Evolutionary conservation across 2,888 invertebrate species (phyloP), one percentile per base, ranked within the genome.

Genomic region (Drosophila nr. fundita): DNA sequence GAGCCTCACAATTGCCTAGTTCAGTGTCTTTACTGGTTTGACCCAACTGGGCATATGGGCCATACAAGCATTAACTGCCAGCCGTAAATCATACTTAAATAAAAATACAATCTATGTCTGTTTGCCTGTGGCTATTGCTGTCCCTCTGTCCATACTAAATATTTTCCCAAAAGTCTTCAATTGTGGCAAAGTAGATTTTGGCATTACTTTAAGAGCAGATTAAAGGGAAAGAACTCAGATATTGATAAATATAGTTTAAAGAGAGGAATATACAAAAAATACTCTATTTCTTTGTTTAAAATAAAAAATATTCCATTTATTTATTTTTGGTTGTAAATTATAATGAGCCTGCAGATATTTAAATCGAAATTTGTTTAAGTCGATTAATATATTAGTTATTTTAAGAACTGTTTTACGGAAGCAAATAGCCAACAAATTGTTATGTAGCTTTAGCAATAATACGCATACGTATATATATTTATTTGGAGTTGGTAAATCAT

Each of bases 31-130:
- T 42, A 52, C 60, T 48, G 50, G 62, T 68, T 45, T 54, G 50
- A 38, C 40, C 60, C 63, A 68, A 36, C 60, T 29, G 62, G 65
- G 42, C 78, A 40, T 64, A 74, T 64, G 74, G 59, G 59, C 63
- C 66, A 67, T 59, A 75, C 60, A 57, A 55, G 49, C 74, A 74
- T 85, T 87, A 83, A 80, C 81, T 63, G 85, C 50, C 81, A 67
- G 62, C 74, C 79, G 83, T 85, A 87, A 85, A 85, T 84, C 83
- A 81, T 81, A 85, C 85, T 84, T 84, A 84, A 85, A 83, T 80
- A 78, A 74, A 78, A 78, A 77, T 53, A 69, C 78, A 74, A 74
- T 69, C 62, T 73, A 63, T 69, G 69, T 74, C 45, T 73, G 61
- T 68, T 71, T 48, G 24, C 10, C 27, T 45, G 29, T 18, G 48